Conservation (phyloP, 2,113 vertebrate species). For the Patagioenas fasciata region DNA sequence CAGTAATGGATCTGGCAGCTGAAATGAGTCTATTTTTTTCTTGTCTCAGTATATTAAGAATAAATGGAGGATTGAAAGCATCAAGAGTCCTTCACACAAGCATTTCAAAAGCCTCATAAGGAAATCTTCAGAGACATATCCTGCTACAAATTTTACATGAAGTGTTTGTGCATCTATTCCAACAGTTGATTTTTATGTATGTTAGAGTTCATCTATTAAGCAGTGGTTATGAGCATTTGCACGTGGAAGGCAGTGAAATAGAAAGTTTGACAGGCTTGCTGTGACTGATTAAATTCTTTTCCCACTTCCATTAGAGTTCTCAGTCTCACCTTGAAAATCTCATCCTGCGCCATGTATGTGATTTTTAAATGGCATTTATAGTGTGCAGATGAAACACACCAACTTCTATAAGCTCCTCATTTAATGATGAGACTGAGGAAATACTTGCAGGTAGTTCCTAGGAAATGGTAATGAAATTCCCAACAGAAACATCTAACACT, state of each 20-base stretch:
- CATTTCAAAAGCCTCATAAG: not conserved
- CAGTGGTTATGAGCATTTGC: not conserved
- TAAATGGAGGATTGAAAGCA: conserved; percentile 9
- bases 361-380: conserved; percentile 29
- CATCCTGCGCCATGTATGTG: not conserved
- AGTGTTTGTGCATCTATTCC: not conserved
- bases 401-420: not conserved
- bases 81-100: not conserved
- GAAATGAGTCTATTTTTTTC: not conserved
- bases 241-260: not conserved
- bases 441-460: not conserved
- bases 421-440: conserved; percentile 20
- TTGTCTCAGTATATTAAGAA: not conserved
- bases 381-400: not conserved
- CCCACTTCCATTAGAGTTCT: conserved; percentile 4
- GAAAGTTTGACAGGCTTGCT: not conserved
- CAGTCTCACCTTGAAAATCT: conserved; percentile 43
- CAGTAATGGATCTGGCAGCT: not conserved
- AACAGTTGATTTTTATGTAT: not conserved
- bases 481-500: not conserved
- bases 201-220: conserved; percentile 11
- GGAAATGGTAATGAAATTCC: conserved; percentile 21
- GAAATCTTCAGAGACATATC: not conserved
- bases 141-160: not conserved
- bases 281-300: conserved; percentile 27